Percentiles rank a stretch among this genome's conserved stretches.
Conservation (phyloP, 2,113 vertebrate genomes). For the Saguinus midas region DNA sequence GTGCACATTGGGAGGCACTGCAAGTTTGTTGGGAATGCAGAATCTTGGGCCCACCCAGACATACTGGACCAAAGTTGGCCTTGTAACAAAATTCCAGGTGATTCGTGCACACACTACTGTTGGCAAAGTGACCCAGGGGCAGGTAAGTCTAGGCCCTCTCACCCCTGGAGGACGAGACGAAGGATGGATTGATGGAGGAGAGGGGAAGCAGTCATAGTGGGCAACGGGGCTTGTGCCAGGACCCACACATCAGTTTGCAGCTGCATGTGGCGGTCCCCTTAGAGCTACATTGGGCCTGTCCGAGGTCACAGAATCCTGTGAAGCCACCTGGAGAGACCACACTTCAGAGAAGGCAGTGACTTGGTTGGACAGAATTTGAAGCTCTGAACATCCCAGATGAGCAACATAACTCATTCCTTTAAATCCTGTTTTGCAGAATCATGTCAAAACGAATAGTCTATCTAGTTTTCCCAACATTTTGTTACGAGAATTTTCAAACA, state of each 20-base stretch:
- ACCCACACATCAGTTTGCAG: too few relatives aligned
- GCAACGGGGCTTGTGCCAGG: background rate
- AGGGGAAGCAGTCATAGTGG: background rate
- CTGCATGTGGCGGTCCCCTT: background rate
- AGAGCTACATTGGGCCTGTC: background rate
- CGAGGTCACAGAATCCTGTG: background rate
- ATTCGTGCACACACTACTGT: fast-evolving
- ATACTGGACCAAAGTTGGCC: too few relatives aligned
- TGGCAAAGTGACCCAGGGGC: fast-evolving
- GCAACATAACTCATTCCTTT: background rate
- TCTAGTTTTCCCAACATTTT: background rate
- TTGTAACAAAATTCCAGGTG: background rate
- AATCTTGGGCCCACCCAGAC: too few relatives aligned
- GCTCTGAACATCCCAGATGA: too few relatives aligned
- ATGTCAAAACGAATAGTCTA: background rate
- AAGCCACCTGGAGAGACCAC: background rate
- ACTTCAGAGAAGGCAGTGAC: background rate
- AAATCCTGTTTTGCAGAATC: background rate
- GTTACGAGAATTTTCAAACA: background rate
- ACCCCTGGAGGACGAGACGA: background rate
- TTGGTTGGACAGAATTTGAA: background rate
- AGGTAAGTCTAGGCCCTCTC: background rate
- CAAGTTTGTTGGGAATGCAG: background rate
- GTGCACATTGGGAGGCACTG: fast-evolving
- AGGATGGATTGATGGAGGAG: background rate